Base-by-base conservation (phyloP, 2,797 vertebrate genomes). In the Thunnus albacares region DNA sequence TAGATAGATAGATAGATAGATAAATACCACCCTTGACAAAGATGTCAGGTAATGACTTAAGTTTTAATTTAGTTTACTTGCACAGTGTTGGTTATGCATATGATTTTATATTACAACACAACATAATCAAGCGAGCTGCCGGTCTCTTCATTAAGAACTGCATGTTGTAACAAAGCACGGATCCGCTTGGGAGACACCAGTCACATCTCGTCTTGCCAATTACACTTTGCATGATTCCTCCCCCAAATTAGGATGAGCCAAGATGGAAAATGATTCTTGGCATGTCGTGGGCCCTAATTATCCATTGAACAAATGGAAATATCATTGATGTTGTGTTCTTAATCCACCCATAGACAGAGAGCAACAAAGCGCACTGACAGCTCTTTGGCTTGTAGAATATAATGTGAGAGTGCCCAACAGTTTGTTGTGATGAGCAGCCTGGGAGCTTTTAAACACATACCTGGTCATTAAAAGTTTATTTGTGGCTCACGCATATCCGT, bases 211-310 rank as follows among this genome's bases (percentile, higher is more conserved):
- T 91, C 92, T 90, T 92, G 93, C 94, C 95, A 96, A 95, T 96
- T 96, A 95, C 92, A 95, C 93, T 95, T 94, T 94, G 93, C 92
- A 94, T 94, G 92, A 95, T 95, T 95, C 95, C 95, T 95, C 94
- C 94, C 92, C 92, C 91, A 94, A 95, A 96, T 95, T 94, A 94
- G 89, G 92, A 94, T 91, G 93, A 95, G 93, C 93, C 92, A 95
- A 93, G 93, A 93, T 90, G 91, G 93, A 95, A 96, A 95, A 95
- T 90, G 89, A 91, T 96, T 95, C 94, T 92, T 96, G 95, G 96
- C 96, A 95, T 94, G 94, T 94, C 83, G 91, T 91, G 89, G 93
- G 90, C 91, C 92, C 94, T 95, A 96, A 95, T 96, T 96, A 96
- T 94, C 90, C 91, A 92, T 81, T 87, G 83, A 92, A 92, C 91